Percentiles rank a stretch among this genome's conserved stretches.
phyloP scores from a whole-genome alignment of 2,797 vertebrate genomes.

The Enteromius unitaeniatus region DNA sequence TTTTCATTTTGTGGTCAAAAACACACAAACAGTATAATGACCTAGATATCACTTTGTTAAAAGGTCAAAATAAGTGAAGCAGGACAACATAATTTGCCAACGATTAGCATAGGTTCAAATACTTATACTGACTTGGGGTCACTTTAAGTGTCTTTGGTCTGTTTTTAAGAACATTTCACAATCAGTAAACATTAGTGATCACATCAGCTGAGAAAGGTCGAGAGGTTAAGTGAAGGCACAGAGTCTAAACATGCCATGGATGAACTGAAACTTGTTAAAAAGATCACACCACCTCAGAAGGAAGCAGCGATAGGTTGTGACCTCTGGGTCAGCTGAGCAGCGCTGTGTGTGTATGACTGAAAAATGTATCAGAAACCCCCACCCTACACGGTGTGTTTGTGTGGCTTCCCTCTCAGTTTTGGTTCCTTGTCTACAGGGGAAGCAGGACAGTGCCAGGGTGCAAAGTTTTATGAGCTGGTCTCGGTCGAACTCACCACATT shows the following conservation, averaged over 20 bases:
- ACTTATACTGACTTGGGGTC: not conserved
- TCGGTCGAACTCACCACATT: constrained; percentile 90
- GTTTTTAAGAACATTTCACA: constrained; percentile 4
- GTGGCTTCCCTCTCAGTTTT: constrained; percentile 82
- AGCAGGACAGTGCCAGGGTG: constrained; percentile 91
- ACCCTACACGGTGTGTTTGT: constrained; percentile 72
- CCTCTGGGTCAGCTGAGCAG: constrained; percentile 82
- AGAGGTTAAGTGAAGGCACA: constrained; percentile 52
- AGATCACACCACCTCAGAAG: constrained; percentile 64
- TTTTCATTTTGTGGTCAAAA: not conserved
- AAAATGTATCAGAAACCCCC: constrained; percentile 67
- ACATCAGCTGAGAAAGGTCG: constrained; percentile 49
- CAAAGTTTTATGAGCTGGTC: constrained; percentile 86
- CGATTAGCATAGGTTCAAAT: not conserved
- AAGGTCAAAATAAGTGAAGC: not conserved
- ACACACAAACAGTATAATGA: not conserved
- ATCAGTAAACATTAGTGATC: constrained; percentile 17
- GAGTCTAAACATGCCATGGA: constrained; percentile 49
- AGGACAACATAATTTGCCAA: not conserved
- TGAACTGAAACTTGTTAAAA: constrained; percentile 80
- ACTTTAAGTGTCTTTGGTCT: not conserved
- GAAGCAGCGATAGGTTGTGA: constrained; percentile 69
- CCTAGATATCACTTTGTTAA: not conserved
- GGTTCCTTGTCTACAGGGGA: constrained; percentile 85
- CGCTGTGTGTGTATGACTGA: constrained; percentile 57